Evolutionary conservation across 2,797 vertebrate species (phyloP).

Genomic region (Lepilemur ruficaudatus): DNA sequence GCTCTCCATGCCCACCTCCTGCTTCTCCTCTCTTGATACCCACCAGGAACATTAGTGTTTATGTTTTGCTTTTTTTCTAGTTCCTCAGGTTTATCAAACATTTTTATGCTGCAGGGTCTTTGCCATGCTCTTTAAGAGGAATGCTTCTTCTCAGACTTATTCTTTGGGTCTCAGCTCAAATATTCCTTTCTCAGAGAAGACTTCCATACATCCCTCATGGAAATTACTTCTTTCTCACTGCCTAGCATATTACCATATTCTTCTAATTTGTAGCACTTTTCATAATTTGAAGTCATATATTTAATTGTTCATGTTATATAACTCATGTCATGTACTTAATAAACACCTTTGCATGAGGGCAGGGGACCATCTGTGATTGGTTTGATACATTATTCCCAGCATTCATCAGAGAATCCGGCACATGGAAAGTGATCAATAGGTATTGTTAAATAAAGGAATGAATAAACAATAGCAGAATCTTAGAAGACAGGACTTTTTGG

Average conservation of each 20-base stretch:
- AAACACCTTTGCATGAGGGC: neutral
- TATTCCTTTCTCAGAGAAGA: neutral
- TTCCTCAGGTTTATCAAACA: neutral
- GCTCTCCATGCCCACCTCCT: neutral
- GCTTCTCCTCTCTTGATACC: neutral
- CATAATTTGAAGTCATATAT: neutral
- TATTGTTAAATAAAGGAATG: neutral
- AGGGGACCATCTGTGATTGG: neutral
- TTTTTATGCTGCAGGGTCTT: neutral
- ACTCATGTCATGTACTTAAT: neutral
- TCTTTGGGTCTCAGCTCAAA: neutral
- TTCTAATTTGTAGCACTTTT: neutral
- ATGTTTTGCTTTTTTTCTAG: neutral
- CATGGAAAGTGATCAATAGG: neutral
- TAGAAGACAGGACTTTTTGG: neutral
- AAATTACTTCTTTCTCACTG: neutral
- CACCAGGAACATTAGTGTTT: neutral
- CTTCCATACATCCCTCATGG: neutral
- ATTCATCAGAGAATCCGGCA: neutral
- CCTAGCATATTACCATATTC: neutral
- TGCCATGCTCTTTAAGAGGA: neutral
- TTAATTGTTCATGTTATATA: neutral
- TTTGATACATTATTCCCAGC: neutral
- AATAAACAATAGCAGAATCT: neutral
- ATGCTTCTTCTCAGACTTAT: neutral